A percentile compares a stretch with the other conserved stretches of the same genome.
Conservation (phyloP, 2,888 invertebrate genomes). For the Chloroclysta siterata region DNA sequence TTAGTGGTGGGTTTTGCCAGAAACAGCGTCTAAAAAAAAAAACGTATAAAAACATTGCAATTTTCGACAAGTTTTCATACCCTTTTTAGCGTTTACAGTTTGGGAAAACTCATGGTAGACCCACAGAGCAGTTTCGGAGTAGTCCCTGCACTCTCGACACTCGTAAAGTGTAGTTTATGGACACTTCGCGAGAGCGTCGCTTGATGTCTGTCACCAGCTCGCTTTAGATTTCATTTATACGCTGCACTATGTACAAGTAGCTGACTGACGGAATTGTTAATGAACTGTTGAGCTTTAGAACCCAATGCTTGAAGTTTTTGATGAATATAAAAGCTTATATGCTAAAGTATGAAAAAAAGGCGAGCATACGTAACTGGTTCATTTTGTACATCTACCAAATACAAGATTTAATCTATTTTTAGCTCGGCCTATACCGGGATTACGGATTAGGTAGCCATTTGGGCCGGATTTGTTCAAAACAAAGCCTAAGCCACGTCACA, state of each 20-base stretch:
- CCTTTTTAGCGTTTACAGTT: too few species aligned
- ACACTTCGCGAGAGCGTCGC: constrained; percentile 35
- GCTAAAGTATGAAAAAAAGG: not conserved
- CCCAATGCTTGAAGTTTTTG: constrained; percentile 13
- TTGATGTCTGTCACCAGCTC: constrained; percentile 39
- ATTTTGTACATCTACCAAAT: too few species aligned
- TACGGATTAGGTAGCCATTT: constrained; percentile 11
- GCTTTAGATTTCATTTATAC: constrained; percentile 37
- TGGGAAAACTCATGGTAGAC: too few species aligned
- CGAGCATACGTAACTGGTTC: too few species aligned
- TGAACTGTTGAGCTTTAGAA: constrained; percentile 25
- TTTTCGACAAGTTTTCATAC: too few species aligned
- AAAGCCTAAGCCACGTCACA: constrained; percentile 11
- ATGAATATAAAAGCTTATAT: not conserved
- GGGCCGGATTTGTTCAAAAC: constrained; percentile 16
- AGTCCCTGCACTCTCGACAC: constrained; percentile 32
- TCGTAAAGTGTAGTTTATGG: constrained; percentile 41
- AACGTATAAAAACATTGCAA: too few species aligned
- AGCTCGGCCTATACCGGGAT: not conserved
- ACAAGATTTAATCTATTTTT: too few species aligned
- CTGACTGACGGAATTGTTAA: constrained; percentile 32
- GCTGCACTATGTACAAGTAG: constrained; percentile 11
- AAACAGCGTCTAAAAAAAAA: too few species aligned
- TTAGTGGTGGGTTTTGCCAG: too few species aligned
- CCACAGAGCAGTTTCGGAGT: constrained; percentile 25